Conservation (phyloP, 2,113 vertebrate genomes). For the Thomomys bottae region DNA sequence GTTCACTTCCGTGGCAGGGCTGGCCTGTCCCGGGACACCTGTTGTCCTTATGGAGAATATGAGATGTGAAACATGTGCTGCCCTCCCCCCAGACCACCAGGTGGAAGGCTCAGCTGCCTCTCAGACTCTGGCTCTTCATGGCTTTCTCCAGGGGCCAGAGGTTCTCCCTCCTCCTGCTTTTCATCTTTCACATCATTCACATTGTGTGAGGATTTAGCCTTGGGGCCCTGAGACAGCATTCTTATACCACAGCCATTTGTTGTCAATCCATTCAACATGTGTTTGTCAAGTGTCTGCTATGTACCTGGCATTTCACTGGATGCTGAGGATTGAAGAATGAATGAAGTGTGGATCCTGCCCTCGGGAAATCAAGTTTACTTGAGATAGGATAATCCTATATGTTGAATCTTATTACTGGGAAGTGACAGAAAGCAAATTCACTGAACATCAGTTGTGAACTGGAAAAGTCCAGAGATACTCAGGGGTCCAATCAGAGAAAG, state of each 20-base stretch:
- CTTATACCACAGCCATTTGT: constrained; percentile 38
- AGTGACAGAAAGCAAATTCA: background rate
- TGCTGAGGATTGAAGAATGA: background rate
- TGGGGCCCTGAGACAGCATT: background rate
- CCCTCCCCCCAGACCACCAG: background rate
- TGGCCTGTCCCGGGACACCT: constrained; percentile 46
- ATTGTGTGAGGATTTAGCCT: constrained; percentile 51
- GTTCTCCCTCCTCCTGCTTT: constrained; percentile 39
- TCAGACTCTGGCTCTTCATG: background rate
- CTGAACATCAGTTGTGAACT: background rate
- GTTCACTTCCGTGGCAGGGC: background rate
- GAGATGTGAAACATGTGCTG: constrained; percentile 54
- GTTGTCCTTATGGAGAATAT: constrained; percentile 15
- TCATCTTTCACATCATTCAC: constrained; percentile 52
- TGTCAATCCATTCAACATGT: background rate
- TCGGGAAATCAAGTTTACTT: background rate
- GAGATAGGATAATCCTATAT: background rate
- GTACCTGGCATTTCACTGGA: background rate
- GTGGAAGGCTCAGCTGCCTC: constrained; percentile 66
- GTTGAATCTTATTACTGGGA: background rate
- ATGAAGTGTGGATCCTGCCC: background rate
- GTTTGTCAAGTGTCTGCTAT: background rate
- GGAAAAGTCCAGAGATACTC: background rate
- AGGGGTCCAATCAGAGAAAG: background rate
- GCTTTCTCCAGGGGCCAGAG: constrained; percentile 24